Evolutionary conservation across 2,888 invertebrate genomes (phyloP).

Genomic region (Pecten maximus): DNA sequence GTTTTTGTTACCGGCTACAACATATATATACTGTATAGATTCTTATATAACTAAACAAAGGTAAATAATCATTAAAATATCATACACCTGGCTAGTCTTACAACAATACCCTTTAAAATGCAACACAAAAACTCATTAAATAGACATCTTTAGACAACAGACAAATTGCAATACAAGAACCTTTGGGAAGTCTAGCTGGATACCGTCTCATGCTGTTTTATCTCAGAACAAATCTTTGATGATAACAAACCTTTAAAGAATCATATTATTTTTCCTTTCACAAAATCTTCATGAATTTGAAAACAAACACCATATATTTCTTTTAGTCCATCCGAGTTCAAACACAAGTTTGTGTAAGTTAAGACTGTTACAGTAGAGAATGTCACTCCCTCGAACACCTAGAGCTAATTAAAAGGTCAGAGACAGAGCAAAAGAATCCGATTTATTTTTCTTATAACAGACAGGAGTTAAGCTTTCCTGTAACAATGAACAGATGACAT

Average conservation of each 20-base stretch:
- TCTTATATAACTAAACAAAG: conserved; percentile 1
- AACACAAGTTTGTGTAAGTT: background rate
- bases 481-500: conserved; percentile 4
- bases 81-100: background rate
- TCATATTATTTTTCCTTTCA: background rate
- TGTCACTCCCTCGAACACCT: background rate
- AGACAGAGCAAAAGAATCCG: background rate
- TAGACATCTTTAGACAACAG: background rate
- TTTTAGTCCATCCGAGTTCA: background rate
- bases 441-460: background rate
- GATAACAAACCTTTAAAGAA: background rate
- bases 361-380: background rate
- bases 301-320: background rate
- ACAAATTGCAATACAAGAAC: background rate
- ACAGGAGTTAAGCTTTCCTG: background rate
- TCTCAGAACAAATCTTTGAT: background rate
- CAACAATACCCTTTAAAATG: background rate
- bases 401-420: background rate
- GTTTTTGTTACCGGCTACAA: background rate
- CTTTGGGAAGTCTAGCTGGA: background rate
- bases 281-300: conserved; percentile 6
- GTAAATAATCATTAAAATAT: background rate
- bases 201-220: background rate
- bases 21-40: background rate
- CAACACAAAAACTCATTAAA: background rate